Conservation (phyloP, 2,888 invertebrate species). For the Nemurella pictetii region DNA sequence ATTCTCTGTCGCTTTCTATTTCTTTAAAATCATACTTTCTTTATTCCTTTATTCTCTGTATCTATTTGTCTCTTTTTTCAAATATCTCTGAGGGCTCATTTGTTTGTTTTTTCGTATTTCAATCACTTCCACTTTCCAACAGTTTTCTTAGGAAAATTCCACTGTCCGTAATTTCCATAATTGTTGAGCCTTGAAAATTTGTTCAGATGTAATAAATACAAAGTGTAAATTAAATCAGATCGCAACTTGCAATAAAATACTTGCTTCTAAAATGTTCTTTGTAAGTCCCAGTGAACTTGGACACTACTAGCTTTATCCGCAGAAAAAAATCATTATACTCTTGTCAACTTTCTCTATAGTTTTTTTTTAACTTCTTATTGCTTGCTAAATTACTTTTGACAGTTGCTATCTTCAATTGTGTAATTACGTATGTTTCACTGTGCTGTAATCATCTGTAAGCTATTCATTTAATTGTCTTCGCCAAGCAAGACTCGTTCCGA, state of each 20-base stretch:
- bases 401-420: background rate
- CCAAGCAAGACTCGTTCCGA: background rate
- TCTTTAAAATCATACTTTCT: background rate
- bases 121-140: background rate
- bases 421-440: constrained; percentile 5
- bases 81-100: background rate
- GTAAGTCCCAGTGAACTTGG: background rate
- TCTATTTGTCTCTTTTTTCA: background rate
- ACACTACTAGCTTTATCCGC: background rate
- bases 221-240: constrained; percentile 4
- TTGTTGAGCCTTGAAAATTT: background rate
- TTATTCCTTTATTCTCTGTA: constrained; percentile 3
- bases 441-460: background rate
- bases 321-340: background rate
- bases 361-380: background rate
- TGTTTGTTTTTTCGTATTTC: background rate
- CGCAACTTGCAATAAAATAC: background rate
- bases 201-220: background rate
- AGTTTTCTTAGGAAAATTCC: background rate
- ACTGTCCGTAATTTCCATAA: background rate
- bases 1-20: background rate
- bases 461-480: background rate
- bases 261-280: background rate
- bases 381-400: background rate
- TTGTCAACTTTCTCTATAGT: background rate